A percentile compares a stretch with the other conserved stretches of the same genome.
phyloP scores from a whole-genome alignment of 2,113 vertebrate genomes.

The Miniopterus natalensis region DNA sequence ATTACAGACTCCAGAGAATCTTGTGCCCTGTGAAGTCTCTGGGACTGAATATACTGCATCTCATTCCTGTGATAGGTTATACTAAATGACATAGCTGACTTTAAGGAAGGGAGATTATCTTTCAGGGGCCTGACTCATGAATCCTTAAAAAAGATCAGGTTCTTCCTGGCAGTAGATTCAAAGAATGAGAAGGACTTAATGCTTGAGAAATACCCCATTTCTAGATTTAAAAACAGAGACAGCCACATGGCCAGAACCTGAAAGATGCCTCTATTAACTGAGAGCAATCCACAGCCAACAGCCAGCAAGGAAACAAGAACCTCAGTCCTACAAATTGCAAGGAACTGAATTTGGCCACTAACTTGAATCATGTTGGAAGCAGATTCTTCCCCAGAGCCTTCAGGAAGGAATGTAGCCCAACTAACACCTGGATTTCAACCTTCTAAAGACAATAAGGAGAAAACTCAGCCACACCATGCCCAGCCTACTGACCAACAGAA shows the following conservation, averaged over 20 bases:
- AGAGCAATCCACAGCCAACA: background rate
- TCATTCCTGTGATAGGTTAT: background rate
- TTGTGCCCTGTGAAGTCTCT: background rate
- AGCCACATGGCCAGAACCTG: background rate
- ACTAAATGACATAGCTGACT: background rate
- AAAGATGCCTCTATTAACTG: background rate
- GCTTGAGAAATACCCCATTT: background rate
- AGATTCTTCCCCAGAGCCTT: background rate
- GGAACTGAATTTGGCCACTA: background rate
- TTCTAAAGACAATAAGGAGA: background rate
- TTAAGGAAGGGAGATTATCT: background rate
- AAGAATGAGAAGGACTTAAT: background rate
- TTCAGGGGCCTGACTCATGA: background rate
- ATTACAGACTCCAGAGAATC: background rate
- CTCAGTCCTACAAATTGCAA: background rate
- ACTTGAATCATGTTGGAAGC: background rate
- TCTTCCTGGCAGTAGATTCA: background rate
- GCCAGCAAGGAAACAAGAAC: background rate
- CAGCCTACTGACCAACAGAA: background rate
- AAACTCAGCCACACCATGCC: background rate
- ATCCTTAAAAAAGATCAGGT: background rate
- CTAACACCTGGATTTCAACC: background rate
- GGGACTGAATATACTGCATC: background rate
- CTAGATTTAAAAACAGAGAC: background rate
- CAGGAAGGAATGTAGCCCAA: background rate